phyloP scores from a whole-genome alignment of 2,113 vertebrate species.

The Pitta sordida region DNA sequence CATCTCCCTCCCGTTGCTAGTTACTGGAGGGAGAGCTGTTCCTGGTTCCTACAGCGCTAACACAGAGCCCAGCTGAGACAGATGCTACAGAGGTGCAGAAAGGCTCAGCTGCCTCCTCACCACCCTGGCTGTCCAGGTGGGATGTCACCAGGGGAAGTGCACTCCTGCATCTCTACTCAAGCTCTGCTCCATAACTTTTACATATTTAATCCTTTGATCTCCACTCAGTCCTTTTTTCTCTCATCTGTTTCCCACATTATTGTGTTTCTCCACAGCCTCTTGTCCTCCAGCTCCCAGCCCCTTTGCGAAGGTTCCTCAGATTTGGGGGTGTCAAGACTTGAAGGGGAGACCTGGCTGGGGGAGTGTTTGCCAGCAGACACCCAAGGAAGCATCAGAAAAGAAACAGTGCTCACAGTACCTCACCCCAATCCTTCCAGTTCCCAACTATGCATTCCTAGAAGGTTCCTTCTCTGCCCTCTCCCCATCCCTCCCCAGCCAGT shows the following conservation, averaged over 20 bases:
- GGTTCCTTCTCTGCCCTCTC: background rate
- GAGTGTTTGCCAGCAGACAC: background rate
- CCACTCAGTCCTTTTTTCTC: background rate
- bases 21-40: background rate
- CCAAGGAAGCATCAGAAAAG: background rate
- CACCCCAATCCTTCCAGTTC: fast-evolving
- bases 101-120: background rate
- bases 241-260: background rate
- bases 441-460: background rate
- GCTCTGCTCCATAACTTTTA: background rate
- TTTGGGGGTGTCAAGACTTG: background rate
- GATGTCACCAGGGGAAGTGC: background rate
- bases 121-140: background rate
- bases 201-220: background rate
- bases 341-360: background rate
- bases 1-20: background rate
- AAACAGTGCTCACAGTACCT: background rate
- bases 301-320: background rate
- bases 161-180: background rate
- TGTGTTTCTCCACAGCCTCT: background rate
- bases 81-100: background rate
- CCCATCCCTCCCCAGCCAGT: background rate
- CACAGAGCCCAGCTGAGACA: background rate
- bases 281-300: background rate
- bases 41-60: background rate